Conservation (phyloP, 2,888 invertebrate species). For the Furcula furcula region DNA sequence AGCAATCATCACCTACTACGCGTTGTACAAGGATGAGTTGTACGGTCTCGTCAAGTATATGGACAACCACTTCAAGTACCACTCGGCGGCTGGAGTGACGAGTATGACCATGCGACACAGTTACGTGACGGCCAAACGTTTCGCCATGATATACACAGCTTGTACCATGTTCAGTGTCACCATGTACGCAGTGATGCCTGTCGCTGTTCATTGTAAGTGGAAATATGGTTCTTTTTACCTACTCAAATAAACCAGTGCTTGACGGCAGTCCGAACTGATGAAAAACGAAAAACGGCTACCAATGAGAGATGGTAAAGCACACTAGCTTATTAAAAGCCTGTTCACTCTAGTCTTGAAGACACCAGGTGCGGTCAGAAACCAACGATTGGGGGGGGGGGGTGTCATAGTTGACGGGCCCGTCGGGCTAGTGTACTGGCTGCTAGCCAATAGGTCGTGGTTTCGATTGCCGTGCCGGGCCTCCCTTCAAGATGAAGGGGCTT, state of each 20-base stretch:
- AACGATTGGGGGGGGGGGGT: no score
- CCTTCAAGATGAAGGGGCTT: no score
- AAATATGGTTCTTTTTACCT: background rate
- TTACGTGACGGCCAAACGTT: constrained; percentile 51
- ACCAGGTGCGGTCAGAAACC: no score
- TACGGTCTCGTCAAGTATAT: constrained; percentile 53
- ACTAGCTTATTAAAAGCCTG: no score
- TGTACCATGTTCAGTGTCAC: constrained; percentile 64
- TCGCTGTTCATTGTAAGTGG: constrained; percentile 62
- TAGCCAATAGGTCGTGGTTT: no score
- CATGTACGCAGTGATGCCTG: constrained; percentile 56
- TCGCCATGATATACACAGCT: constrained; percentile 60
- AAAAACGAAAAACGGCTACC: no score
- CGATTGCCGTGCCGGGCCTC: no score
- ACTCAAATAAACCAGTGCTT: background rate
- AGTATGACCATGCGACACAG: constrained; percentile 66
- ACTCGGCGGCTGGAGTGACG: constrained; percentile 63
- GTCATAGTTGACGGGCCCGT: no score
- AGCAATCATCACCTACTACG: constrained; percentile 57
- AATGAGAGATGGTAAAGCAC: no score
- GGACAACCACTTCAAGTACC: constrained; percentile 57
- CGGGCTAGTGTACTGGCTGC: no score
- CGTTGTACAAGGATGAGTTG: constrained; percentile 45
- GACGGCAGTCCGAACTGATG: no score
- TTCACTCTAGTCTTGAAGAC: no score